phyloP scores from a whole-genome alignment of 2,888 invertebrate species.

The Physocephala rufipes region DNA sequence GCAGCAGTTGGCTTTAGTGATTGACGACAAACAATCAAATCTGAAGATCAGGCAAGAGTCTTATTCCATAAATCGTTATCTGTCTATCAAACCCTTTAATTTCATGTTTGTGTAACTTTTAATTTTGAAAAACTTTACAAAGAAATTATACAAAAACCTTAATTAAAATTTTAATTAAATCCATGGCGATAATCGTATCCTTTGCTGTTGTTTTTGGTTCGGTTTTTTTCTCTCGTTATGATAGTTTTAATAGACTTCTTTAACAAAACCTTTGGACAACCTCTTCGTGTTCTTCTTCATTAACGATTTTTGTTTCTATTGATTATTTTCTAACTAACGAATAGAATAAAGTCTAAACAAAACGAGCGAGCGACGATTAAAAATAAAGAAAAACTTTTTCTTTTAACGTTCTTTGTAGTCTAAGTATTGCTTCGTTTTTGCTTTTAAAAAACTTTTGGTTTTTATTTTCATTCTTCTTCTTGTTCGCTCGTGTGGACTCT shows the following conservation, averaged over 20 bases:
- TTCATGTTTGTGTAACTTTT: neutral
- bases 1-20: too few relatives aligned
- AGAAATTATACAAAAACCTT: constrained; percentile 19
- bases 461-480: neutral
- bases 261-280: neutral
- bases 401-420: neutral
- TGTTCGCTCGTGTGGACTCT: neutral
- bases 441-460: neutral
- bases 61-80: neutral
- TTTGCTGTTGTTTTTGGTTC: constrained; percentile 7
- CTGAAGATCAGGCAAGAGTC: too few relatives aligned
- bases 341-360: too few relatives aligned
- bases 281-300: constrained; percentile 15
- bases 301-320: neutral
- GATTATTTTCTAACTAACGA: too few relatives aligned
- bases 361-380: too few relatives aligned
- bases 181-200: constrained; percentile 16
- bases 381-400: neutral
- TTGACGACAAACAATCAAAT: too few relatives aligned
- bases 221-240: constrained; percentile 7
- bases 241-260: neutral
- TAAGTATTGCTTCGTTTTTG: constrained; percentile 3
- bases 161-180: constrained; percentile 30
- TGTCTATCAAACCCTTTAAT: neutral
- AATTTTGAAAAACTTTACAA: constrained; percentile 32